Percentiles rank a stretch among this genome's conserved stretches.
These are phyloP conservation scores for Pampusana beccarii DNA, from an alignment of 2,113 vertebrate genomes.

Conservation along the genomic window DNA sequence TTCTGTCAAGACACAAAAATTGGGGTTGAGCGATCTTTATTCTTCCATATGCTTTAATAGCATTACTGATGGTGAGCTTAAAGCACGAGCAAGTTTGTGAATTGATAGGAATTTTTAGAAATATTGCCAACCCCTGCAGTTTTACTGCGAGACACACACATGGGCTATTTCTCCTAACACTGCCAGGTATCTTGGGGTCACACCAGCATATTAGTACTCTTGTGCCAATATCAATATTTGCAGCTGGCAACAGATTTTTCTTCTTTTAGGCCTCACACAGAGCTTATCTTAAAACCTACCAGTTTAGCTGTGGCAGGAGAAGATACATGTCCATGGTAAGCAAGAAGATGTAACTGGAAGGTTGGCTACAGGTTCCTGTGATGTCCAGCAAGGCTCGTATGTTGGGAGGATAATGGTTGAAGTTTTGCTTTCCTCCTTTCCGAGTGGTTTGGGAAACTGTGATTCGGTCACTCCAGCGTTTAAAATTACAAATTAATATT, in stretches of 20 bases:
- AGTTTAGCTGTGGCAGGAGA: not conserved
- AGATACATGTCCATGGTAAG: not conserved
- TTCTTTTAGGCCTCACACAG: not conserved
- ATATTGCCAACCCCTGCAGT: not conserved
- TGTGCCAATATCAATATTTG: not conserved
- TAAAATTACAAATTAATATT: not conserved
- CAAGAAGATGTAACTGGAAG: not conserved
- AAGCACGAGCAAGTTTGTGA: not conserved
- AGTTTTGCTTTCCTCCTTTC: not conserved
- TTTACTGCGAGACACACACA: not conserved
- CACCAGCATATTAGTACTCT: not conserved
- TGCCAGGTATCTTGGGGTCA: not conserved
- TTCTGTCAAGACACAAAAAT: not conserved
- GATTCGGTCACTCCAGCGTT: not conserved
- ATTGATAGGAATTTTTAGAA: not conserved
- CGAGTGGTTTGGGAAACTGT: not conserved
- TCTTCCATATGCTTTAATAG: not conserved
- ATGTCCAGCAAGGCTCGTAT: not conserved
- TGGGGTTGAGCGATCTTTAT: not conserved
- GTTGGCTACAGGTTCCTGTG: not conserved
- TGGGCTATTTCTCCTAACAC: not conserved
- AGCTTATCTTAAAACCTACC: not conserved
- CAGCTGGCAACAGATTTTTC: not conserved
- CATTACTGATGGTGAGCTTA: not conserved
- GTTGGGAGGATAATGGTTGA: fast-evolving